Evolutionary conservation across 1,140 invertebrate genomes (phyloP).

Genomic region (Musca vetustissima): DNA sequence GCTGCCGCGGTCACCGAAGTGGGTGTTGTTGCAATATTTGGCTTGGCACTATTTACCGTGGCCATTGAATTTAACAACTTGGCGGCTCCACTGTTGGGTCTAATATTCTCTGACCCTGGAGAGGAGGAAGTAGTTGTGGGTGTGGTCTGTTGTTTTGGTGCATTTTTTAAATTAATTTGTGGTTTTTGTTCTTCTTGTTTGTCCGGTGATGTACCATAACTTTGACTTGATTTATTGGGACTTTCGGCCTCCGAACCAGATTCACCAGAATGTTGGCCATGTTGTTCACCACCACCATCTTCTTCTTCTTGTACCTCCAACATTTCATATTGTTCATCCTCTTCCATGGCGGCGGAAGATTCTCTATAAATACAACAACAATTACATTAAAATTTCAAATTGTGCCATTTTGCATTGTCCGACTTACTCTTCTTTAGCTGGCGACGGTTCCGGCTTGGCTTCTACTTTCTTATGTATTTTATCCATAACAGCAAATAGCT

Average conservation of each 20-base stretch:
- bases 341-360: conserved; percentile 37
- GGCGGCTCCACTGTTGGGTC: neutral
- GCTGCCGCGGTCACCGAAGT: conserved; percentile 37
- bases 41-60: conserved; percentile 5
- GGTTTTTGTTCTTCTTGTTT: conserved; percentile 40
- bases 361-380: conserved; percentile 6
- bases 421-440: conserved; percentile 47
- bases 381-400: neutral
- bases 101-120: conserved; percentile 1
- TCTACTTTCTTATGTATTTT: conserved; percentile 48
- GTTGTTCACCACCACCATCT: conserved; percentile 30
- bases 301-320: conserved; percentile 49
- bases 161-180: conserved; percentile 30
- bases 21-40: conserved; percentile 23
- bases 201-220: conserved; percentile 37
- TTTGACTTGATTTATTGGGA: conserved; percentile 40
- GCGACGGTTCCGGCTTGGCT: conserved; percentile 28
- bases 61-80: conserved; percentile 49
- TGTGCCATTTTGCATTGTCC: neutral
- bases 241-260: conserved; percentile 48
- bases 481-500: conserved; percentile 48
- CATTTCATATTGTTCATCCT: conserved; percentile 51
- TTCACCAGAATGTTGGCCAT: conserved; percentile 38
- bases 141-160: neutral
- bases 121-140: neutral